These are phyloP conservation scores for Ctenopoma kingsleyae DNA, from an alignment of 2,797 vertebrate species.

Conservation along the genomic window DNA sequence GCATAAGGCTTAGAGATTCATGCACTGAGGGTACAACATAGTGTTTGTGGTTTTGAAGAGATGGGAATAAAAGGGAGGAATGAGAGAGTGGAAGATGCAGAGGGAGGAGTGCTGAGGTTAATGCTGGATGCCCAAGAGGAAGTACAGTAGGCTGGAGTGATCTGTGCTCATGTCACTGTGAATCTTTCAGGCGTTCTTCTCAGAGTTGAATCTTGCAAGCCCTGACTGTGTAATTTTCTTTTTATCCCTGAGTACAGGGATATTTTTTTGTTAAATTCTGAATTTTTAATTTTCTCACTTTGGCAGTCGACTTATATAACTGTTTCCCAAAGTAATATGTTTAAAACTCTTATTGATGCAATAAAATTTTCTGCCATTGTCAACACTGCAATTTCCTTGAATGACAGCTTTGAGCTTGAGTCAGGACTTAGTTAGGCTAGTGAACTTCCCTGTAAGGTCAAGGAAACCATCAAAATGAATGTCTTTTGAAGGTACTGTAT, in stretches of 20 bases:
- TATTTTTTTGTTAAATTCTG: conserved; percentile 31
- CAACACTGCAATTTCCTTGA: conserved; percentile 44
- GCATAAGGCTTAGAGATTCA: conserved; percentile 26
- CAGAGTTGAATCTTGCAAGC: conserved; percentile 54
- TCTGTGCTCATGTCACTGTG: conserved; percentile 76
- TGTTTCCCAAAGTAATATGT: conserved; percentile 36
- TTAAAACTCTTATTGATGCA: conserved; percentile 44
- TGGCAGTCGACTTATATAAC: conserved; percentile 60
- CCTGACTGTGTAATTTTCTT: conserved; percentile 42
- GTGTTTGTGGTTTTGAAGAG: conserved; percentile 45
- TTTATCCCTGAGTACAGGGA: conserved; percentile 42
- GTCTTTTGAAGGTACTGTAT: conserved; percentile 25
- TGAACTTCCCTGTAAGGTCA: conserved; percentile 49
- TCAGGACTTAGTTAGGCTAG: conserved; percentile 27
- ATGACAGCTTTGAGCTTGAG: conserved; percentile 51
- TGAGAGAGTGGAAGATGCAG: conserved; percentile 29
- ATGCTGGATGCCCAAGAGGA: conserved; percentile 64
- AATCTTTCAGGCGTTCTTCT: conserved; percentile 61
- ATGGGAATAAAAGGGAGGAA: conserved; percentile 34
- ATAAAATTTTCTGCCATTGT: conserved; percentile 57
- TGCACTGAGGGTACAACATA: conserved; percentile 32
- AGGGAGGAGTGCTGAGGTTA: conserved; percentile 51
- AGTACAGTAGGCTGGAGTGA: conserved; percentile 65
- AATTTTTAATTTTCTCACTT: conserved; percentile 42
- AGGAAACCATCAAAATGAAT: conserved; percentile 48